These are phyloP conservation scores for Drosophila biarmipes DNA, from an alignment of 1,140 invertebrate species.

Conservation along the genomic window DNA sequence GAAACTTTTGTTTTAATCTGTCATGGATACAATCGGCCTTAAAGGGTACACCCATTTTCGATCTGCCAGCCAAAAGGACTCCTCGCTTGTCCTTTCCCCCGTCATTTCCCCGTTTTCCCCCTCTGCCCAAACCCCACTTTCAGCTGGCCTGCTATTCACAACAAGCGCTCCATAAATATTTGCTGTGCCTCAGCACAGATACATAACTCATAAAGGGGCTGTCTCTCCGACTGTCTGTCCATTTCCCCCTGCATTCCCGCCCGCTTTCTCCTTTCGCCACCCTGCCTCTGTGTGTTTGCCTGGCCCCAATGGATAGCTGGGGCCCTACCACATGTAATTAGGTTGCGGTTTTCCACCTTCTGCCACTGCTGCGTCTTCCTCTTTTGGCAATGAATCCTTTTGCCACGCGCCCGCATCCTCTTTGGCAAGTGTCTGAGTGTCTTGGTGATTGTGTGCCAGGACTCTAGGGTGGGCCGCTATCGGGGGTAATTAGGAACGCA, in stretches of 20 bases:
- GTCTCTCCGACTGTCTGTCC: conserved; percentile 46
- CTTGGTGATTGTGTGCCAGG: conserved; percentile 51
- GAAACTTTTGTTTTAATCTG: background rate
- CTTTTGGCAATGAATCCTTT: conserved; percentile 77
- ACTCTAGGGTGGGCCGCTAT: conserved; percentile 41
- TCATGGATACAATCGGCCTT: background rate
- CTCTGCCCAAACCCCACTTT: background rate
- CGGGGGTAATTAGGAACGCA: conserved; percentile 10
- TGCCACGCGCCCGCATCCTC: conserved; percentile 61
- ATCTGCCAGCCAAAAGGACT: background rate
- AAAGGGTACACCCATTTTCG: conserved; percentile 22
- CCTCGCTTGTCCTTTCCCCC: background rate
- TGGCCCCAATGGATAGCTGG: conserved; percentile 59
- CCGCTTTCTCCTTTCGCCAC: conserved; percentile 7
- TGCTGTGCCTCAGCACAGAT: conserved; percentile 74
- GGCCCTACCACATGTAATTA: conserved; percentile 75
- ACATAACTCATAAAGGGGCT: conserved; percentile 65
- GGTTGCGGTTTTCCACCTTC: conserved; percentile 75
- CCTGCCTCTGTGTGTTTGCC: conserved; percentile 46
- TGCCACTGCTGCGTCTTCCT: conserved; percentile 27
- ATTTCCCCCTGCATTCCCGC: conserved; percentile 9
- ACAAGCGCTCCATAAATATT: conserved; percentile 78
- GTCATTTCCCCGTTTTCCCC: background rate
- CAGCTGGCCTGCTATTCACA: conserved; percentile 31
- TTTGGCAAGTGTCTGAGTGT: conserved; percentile 52